A percentile compares a stretch with the other conserved stretches of the same genome.
phyloP scores from a whole-genome alignment of 2,888 invertebrate species.

The Onthophagus sagittarius region DNA sequence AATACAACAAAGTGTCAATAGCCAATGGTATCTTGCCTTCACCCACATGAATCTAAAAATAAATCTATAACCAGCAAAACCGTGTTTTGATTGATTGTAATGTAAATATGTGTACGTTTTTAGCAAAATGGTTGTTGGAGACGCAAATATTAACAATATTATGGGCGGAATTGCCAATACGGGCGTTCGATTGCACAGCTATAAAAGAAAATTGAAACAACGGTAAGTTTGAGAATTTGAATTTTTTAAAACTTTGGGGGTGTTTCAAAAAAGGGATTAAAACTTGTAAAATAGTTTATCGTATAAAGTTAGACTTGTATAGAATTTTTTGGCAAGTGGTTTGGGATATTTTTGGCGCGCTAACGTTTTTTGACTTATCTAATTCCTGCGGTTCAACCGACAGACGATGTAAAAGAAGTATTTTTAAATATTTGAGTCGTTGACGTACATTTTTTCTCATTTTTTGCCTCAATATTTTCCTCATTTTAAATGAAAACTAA shows the following conservation, averaged over 20 bases:
- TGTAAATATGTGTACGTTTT: constrained; percentile 19
- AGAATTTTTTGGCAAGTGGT: constrained; percentile 7
- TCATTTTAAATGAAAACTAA: no score
- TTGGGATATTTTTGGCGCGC: constrained; percentile 5
- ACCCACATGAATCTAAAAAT: not conserved
- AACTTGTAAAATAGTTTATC: not conserved
- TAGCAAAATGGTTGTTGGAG: constrained; percentile 79
- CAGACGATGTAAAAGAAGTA: not conserved
- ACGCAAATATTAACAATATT: constrained; percentile 77
- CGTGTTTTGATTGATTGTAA: not conserved
- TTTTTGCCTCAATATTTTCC: not conserved
- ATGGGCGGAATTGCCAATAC: constrained; percentile 91
- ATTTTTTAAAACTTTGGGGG: not conserved
- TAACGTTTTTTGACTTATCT: not conserved
- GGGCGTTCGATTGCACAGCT: constrained; percentile 85
- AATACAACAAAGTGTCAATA: not conserved
- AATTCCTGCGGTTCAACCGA: not conserved
- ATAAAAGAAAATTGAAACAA: constrained; percentile 82
- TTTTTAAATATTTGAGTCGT: not conserved
- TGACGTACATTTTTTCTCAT: not conserved
- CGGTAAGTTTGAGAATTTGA: constrained; percentile 54
- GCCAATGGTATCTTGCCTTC: not conserved
- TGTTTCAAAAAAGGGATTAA: constrained; percentile 1
- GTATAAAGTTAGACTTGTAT: not conserved
- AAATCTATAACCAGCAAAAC: not conserved